Percentiles rank a stretch among this genome's conserved stretches.
Evolutionary conservation across 1,140 invertebrate genomes (phyloP).

Genomic region (Zaprionus camerounensis): DNA sequence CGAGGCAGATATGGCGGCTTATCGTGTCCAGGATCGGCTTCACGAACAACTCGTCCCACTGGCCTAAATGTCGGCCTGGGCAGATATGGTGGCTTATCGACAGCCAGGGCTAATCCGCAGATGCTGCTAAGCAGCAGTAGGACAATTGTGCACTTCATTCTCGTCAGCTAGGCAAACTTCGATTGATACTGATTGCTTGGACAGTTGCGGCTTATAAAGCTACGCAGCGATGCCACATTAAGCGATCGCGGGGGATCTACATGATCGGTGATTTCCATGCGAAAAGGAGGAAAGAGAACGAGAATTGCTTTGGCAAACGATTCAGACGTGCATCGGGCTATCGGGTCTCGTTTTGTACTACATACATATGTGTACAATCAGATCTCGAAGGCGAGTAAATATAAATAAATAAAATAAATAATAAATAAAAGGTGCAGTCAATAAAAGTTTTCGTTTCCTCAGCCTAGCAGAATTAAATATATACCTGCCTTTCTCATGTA

Average conservation of each 20-base stretch:
- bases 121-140: slow-evolving; percentile 18
- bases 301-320: neutral
- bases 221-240: neutral
- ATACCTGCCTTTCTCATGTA: neutral
- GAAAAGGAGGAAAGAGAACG: neutral
- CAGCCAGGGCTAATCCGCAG: slow-evolving; percentile 10
- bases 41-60: slow-evolving; percentile 1
- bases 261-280: slow-evolving; percentile 15
- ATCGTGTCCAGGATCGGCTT: slow-evolving; percentile 15
- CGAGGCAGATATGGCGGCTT: slow-evolving; percentile 6
- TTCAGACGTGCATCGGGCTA: neutral
- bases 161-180: slow-evolving; percentile 7
- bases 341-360: neutral
- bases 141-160: slow-evolving; percentile 33
- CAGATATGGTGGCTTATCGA: slow-evolving; percentile 19
- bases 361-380: neutral
- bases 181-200: slow-evolving; percentile 26
- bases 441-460: no score
- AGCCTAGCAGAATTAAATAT: no score
- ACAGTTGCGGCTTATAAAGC: slow-evolving; percentile 15
- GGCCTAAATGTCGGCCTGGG: slow-evolving; percentile 17
- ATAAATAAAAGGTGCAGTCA: no score
- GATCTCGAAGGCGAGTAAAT: neutral
- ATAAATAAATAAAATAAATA: no score
- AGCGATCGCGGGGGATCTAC: neutral